A percentile compares a stretch with the other conserved stretches of the same genome.
Conservation (phyloP, 2,797 vertebrate species). For the Monodelphis domestica region DNA sequence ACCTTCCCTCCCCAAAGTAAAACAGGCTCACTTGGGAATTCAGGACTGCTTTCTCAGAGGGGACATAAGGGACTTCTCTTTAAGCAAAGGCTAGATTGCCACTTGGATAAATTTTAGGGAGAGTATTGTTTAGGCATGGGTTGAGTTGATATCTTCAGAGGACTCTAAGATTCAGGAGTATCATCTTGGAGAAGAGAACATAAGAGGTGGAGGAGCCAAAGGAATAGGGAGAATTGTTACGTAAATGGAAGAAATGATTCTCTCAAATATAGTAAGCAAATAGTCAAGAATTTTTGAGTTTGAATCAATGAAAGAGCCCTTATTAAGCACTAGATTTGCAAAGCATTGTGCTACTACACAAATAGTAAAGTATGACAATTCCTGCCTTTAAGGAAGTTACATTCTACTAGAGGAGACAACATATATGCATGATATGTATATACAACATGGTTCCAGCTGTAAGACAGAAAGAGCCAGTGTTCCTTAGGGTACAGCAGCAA, state of each 20-base stretch:
- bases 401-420: neutral
- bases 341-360: neutral
- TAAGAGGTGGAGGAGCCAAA: neutral
- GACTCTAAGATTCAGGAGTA: neutral
- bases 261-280: neutral
- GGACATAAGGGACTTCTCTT: neutral
- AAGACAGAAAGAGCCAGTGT: neutral
- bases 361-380: neutral
- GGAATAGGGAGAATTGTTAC: neutral
- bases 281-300: neutral
- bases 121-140: neutral
- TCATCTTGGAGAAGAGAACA: neutral
- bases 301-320: neutral
- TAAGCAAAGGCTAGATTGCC: neutral
- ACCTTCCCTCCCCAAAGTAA: neutral
- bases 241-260: too few relatives aligned
- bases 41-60: too few relatives aligned
- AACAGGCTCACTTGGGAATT: neutral
- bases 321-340: neutral
- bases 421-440: neutral
- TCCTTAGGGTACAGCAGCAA: neutral
- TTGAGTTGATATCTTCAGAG: neutral
- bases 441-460: neutral
- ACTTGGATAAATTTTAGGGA: neutral
- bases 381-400: neutral